Base-by-base conservation (phyloP, 2,797 vertebrate genomes). In the Acrocephalus scirpaceus region DNA sequence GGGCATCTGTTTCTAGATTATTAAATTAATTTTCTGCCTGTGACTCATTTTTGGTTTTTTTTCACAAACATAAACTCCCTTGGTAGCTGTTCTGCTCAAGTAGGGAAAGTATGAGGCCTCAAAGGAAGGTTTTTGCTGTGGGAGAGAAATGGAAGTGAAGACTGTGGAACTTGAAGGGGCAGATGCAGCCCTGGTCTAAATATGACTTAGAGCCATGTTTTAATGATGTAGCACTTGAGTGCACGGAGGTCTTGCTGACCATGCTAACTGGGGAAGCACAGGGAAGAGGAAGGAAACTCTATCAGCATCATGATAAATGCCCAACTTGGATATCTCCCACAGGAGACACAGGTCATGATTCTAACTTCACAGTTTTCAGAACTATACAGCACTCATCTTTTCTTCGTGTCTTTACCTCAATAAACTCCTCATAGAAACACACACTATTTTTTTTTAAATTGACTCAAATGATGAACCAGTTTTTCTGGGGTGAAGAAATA, bases 1-100 rank as follows among this genome's bases (percentile, higher is more conserved):
- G 82, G 89, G 91, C 95, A 97, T 96, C 95, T 96, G 95, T 94
- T 96, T 81, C 89, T 81, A 75, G 85, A 88, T 96, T 91, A 97
- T 96, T 95, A 92, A 84, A 95, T 96, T 96, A 95, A 75, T 95
- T 79, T 91, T 91, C 61, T 86, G 92, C 76, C 91, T 94, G 80
- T 96, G 86, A 94, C 38, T 97, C 66, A 93, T 95, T 96, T 94
- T 93, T 88, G 58, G 2, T 61, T 75, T 89, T 95, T 95, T 93
- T 94, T 93, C 69, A 81, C 51, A 93, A 95, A 76, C 71, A 91
- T 65, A 74, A 95, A 84, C 60, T 90, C 76, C 64, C 64, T 88
- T 92, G 82, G 85, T 58, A 90, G 85, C 85, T 90, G 81, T 66
- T 94, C 79, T 88, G 82, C 45, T 86, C 7, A 1, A 70, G 62